Evolutionary conservation across 2,113 vertebrate species (phyloP), one percentile per base, ranked within the genome.

Genomic region (Channa maculata): DNA sequence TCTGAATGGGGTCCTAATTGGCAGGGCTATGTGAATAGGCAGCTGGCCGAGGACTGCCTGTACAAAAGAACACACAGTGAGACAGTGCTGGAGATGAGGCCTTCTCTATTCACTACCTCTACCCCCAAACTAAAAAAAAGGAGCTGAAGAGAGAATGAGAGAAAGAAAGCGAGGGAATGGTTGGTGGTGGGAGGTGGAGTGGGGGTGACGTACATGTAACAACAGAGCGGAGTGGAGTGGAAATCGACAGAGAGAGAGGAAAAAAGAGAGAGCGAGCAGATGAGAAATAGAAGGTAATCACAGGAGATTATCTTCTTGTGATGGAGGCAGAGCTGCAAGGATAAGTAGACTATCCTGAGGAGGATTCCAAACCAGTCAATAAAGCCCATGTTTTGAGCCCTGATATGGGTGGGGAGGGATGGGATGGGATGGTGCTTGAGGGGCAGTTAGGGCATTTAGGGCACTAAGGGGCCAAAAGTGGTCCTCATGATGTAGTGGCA

Each of bases 1-100:
- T 73, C 94, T 97, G 96, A 97, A 97, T 96, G 94, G 94, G 94
- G 82, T 89, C 90, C 93, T 97, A 97, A 98, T 98, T 97, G 96
- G 94, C 71, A 80, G 86, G 73, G 77, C 75, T 89, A 83, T 93
- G 92, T 94, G 93, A 94, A 95, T 93, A 95, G 96, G 95, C 97
- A 97, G 95, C 96, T 97, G 97, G 95, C 94, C 90, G 72, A 92
- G 92, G 89, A 94, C 75, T 79, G 84, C 81, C 82, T 83, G 68
- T 78, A 87, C 89, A 91, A 94, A 92, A 90, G 91, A 86, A 85
- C 71, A 66, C 82, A 82, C 83, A 76, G 77, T 70, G 80, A 91
- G 89, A 88, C 74, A 15, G 83, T 55, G 77, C 77, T 73, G 80
- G 73, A 85, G 80, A 86, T 49, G 61, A 81, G 80, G 86, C 63